Conservation (phyloP, 1,140 invertebrate species). For the Bombus polaris region DNA sequence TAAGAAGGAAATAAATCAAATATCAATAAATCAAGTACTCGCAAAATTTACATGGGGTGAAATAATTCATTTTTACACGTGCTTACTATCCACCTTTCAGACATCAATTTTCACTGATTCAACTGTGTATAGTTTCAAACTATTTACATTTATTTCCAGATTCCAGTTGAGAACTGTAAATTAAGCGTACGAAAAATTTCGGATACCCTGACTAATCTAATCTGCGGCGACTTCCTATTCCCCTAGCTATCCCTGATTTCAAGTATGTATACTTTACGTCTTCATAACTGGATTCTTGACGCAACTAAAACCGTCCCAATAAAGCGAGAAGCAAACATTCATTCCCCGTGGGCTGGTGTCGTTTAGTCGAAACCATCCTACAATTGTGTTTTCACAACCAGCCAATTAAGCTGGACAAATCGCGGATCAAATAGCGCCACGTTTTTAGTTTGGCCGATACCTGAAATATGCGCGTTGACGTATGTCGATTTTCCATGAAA, state of each 20-base stretch:
- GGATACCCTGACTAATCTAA: neutral
- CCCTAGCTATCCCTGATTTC: neutral
- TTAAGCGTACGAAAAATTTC: neutral
- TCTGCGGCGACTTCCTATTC: neutral
- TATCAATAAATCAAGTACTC: too few relatives aligned
- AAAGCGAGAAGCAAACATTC: neutral
- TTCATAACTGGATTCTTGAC: neutral
- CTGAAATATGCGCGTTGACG: neutral
- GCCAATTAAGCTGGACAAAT: conserved; percentile 25
- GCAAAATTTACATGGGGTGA: too few relatives aligned
- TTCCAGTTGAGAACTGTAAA: neutral
- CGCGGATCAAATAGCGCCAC: neutral
- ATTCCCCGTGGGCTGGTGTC: too few relatives aligned
- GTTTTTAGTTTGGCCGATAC: neutral
- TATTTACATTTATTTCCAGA: too few relatives aligned
- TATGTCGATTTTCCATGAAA: conserved; percentile 11
- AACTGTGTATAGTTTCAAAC: too few relatives aligned
- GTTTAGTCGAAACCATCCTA: neutral
- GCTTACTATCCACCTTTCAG: too few relatives aligned
- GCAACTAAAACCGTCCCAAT: neutral
- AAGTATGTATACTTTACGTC: neutral
- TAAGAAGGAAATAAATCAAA: too few relatives aligned
- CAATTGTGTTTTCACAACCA: conserved; percentile 19
- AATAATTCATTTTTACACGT: too few relatives aligned
- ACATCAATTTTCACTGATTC: too few relatives aligned